Evolutionary conservation across 37 sponge, comb jelly and placozoan species (phyloP).

Genomic region (Geodia barretti): DNA sequence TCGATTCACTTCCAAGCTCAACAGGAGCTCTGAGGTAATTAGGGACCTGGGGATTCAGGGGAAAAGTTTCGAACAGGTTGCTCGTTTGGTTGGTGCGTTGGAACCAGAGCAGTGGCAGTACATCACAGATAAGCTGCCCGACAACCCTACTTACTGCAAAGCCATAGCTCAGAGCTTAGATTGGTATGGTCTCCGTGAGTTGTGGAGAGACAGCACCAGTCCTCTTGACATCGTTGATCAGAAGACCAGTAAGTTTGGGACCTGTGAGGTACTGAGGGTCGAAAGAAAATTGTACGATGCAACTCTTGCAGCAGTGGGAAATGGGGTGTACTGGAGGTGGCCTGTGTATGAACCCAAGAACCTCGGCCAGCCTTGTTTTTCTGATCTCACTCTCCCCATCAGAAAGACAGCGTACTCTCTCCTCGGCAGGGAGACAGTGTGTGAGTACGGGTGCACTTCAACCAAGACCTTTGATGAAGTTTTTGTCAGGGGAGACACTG

Average conservation of each 20-base stretch:
- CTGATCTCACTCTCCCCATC: conserved; percentile 44
- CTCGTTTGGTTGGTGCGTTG: not conserved
- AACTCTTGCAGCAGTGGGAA: not conserved
- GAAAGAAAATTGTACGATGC: not conserved
- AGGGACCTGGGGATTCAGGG: not conserved
- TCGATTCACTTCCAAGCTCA: conserved; percentile 20
- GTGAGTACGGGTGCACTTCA: conserved; percentile 38
- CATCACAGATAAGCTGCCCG: not conserved
- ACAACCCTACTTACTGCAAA: not conserved
- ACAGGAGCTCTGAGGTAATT: not conserved
- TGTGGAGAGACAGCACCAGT: not conserved
- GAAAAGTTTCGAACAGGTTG: not conserved
- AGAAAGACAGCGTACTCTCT: conserved; percentile 37
- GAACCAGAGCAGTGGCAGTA: not conserved
- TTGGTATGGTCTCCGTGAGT: not conserved
- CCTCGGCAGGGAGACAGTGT: conserved; percentile 28
- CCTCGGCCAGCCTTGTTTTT: conserved; percentile 17
- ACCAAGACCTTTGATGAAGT: conserved; percentile 15
- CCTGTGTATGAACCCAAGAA: conserved; percentile 28
- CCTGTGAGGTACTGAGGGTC: not conserved
- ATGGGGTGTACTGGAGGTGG: conserved; percentile 27
- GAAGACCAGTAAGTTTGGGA: not conserved
- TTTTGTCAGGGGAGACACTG: not conserved
- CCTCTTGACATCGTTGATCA: not conserved
- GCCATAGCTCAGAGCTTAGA: conserved; percentile 6